Evolutionary conservation across 2,888 invertebrate genomes (phyloP), one percentile per base, ranked within the genome.

Genomic region (Drosophila paucipuncta): DNA sequence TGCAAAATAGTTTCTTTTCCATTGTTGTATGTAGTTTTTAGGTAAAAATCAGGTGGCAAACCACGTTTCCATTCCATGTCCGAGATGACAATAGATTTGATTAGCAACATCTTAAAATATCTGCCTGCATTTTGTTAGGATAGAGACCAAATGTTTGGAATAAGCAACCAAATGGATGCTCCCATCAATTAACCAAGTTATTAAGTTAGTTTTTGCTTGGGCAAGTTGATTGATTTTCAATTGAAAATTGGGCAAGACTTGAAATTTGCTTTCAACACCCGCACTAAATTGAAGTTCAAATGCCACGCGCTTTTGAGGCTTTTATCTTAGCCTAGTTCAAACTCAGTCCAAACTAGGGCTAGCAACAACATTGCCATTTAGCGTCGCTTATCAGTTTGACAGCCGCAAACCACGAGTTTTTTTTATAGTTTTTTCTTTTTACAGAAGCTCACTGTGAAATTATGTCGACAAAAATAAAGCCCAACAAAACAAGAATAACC

Each of bases 381-480:
- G 53, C 31, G 54, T 33, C 47, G 61, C 76, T 68, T 76, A 60
- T 68, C 76, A 76, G 59, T 59, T 63, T 52, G 63, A 63, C 68
- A 68, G 57, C 22, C 50, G 50, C 37, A 76, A 54, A 31, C 43
- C 33, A 41, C 11, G 22, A 39, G 53, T 39, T 28, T 39, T 30
- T 7, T 4, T 31, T 9, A 9, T 31, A 9, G 31, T 31, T 22
- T 13, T 16, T 22, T n/a, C n/a, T 16, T 41, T 35, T 31, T 16
- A 25, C 33, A 54, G 52, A 41, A 57, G 37, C 58, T 59, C 50
- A 28, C 11, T 60, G 52, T 52, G n/a, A 60, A 68, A 55, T 55
- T 60, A 25, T 39, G 68, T 37, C 47, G 31, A 22, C 39, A 25
- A 67, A 25, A 53, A 53, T 43, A 53, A 53, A 58, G 11, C 59